Percentiles rank a stretch among this genome's conserved stretches.
phyloP scores from a whole-genome alignment of 2,888 invertebrate species.

The Melanophora roralis region DNA sequence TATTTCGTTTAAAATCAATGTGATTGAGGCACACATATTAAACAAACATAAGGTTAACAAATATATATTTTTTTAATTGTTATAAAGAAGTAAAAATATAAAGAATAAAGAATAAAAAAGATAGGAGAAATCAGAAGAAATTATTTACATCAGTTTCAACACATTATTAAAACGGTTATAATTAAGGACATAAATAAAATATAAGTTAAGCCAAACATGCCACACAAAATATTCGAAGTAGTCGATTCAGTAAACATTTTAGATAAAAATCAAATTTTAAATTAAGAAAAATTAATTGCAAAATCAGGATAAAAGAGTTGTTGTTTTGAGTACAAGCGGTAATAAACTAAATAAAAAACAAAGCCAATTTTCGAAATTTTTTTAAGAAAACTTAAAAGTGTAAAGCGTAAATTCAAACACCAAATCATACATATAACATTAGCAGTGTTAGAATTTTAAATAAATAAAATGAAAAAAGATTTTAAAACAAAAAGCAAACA shows the following conservation, averaged over 20 bases:
- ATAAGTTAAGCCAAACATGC: constrained; percentile 67
- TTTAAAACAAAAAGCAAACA: neutral
- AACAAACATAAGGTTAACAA: constrained; percentile 40
- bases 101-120: constrained; percentile 39
- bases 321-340: neutral
- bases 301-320: neutral
- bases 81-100: constrained; percentile 18
- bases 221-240: constrained; percentile 66
- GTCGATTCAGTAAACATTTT: constrained; percentile 53
- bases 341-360: constrained; percentile 19
- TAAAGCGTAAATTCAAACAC: no score
- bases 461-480: neutral
- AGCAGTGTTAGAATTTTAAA: neutral
- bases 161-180: constrained; percentile 64
- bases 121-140: constrained; percentile 3
- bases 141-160: constrained; percentile 15
- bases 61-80: constrained; percentile 1
- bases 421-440: neutral
- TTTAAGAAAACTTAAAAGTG: neutral
- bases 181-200: constrained; percentile 68
- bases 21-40: constrained; percentile 21
- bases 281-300: neutral
- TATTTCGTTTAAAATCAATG: constrained; percentile 25
- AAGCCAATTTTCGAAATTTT: neutral
- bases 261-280: neutral